phyloP scores from a whole-genome alignment of 2,797 vertebrate genomes.

The Dryobates pubescens region DNA sequence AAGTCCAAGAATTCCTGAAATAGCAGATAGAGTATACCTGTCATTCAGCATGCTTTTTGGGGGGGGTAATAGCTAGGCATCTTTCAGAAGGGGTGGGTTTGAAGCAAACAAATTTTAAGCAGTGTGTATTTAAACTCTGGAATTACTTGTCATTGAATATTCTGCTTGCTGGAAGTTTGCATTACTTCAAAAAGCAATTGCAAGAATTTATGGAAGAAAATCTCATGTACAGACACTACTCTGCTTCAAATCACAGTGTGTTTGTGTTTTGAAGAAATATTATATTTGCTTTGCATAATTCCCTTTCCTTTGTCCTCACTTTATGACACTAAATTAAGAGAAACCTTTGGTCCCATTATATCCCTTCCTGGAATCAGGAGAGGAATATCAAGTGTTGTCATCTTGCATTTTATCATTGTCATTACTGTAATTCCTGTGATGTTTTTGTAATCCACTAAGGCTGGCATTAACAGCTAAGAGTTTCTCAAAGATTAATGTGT shows the following conservation, averaged over 20 bases:
- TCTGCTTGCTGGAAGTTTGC: neutral
- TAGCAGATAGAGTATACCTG: neutral
- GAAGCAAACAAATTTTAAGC: neutral
- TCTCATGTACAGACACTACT: neutral
- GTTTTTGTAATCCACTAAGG: neutral
- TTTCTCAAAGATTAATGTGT: neutral
- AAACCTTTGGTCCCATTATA: neutral
- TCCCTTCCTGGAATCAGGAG: neutral
- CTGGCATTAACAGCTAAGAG: neutral
- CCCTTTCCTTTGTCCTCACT: neutral
- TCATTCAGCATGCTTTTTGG: neutral
- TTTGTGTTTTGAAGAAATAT: neutral
- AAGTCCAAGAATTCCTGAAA: neutral
- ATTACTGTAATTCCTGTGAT: neutral
- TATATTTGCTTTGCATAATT: neutral
- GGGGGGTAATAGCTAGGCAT: neutral
- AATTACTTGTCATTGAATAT: neutral
- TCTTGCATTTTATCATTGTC: neutral
- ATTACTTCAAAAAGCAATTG: neutral
- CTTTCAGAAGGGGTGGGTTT: neutral
- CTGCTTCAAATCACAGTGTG: neutral
- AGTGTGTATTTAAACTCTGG: neutral
- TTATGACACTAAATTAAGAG: neutral
- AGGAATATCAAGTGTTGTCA: neutral
- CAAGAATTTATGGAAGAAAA: neutral